Conservation (phyloP, 2,113 vertebrate genomes). For the Siphamia tubifer region DNA sequence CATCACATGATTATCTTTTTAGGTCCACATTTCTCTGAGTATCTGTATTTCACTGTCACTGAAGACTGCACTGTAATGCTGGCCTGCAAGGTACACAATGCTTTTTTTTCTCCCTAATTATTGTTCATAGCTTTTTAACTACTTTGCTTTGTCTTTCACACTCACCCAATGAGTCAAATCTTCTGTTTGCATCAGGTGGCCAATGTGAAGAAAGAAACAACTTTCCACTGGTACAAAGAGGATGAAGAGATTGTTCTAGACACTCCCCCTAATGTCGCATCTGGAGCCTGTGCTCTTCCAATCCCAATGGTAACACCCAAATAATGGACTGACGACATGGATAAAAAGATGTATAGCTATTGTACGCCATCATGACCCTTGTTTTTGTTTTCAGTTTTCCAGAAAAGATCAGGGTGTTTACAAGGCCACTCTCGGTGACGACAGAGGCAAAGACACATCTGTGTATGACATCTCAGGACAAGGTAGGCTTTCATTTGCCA, state of each 20-base stretch:
- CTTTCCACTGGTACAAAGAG: conserved; percentile 93
- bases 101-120: background rate
- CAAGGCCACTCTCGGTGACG: conserved; percentile 89
- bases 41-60: conserved; percentile 87
- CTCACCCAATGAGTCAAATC: background rate
- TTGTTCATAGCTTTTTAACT: no score
- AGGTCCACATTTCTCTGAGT: conserved; percentile 95
- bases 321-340: background rate
- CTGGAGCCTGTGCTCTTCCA: conserved; percentile 82
- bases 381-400: conserved; percentile 80
- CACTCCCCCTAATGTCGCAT: conserved; percentile 83
- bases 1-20: background rate
- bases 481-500: conserved; percentile 70
- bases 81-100: conserved; percentile 84
- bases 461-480: conserved; percentile 87
- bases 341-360: no score
- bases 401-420: conserved; percentile 93
- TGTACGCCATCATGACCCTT: background rate
- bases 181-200: conserved; percentile 79
- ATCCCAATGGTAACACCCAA: conserved; percentile 82
- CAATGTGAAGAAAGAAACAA: conserved; percentile 91
- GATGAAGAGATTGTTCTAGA: conserved; percentile 83
- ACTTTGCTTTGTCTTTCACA: no score
- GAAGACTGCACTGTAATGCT: conserved; percentile 91
- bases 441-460: conserved; percentile 91